Conservation (phyloP, 1,140 invertebrate species). For the Bombyx mori region ASM3026992v2 NC_085117.1:9234001-9234500, state of each 20-base stretch:
- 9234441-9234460: too few relatives aligned
- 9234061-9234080: constrained; percentile 32
- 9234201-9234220: constrained; percentile 33
- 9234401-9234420: constrained; percentile 11
- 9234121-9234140: constrained; percentile 30
- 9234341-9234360: constrained; percentile 21
- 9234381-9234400: constrained; percentile 27
- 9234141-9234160: constrained; percentile 48
- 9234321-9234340: constrained; percentile 40
- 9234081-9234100: constrained; percentile 27
- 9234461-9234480: too few relatives aligned
- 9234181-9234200: constrained; percentile 24
- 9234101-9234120: constrained; percentile 25
- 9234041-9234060: constrained; percentile 10
- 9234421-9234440: neutral
- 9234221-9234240: constrained; percentile 24
- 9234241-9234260: constrained; percentile 22
- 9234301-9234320: constrained; percentile 34
- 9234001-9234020: neutral
- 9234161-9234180: constrained; percentile 32
- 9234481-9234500: too few relatives aligned
- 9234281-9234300: too few relatives aligned
- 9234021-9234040: too few relatives aligned
- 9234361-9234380: constrained; percentile 41
- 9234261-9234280: too few relatives aligned